Percentiles rank a stretch among this genome's conserved stretches.
Conservation (phyloP, 2,113 vertebrate species). For the Datnioides undecimradiatus region DNA sequence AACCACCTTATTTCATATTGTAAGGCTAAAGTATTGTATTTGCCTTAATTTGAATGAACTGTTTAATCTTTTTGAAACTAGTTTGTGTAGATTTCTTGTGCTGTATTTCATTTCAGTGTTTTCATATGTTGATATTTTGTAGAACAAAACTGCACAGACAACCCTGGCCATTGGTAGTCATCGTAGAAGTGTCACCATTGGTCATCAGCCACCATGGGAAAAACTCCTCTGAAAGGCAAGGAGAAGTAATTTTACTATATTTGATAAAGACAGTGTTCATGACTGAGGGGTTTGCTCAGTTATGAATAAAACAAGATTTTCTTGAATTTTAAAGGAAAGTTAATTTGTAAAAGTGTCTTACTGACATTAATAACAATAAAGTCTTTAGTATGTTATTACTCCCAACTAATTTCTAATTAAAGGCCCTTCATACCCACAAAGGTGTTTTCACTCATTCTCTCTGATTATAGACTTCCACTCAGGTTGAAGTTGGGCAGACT, state of each 20-base stretch:
- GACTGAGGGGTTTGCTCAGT: background rate
- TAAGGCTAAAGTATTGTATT: background rate
- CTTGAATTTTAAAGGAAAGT: background rate
- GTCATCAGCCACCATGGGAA: constrained; percentile 80
- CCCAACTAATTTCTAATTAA: background rate
- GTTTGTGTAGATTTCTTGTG: background rate
- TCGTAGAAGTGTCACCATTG: constrained; percentile 36
- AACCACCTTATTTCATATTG: background rate
- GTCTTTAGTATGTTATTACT: background rate
- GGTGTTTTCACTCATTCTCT: background rate
- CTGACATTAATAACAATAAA: background rate
- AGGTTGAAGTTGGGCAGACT: background rate
- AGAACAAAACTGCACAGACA: constrained; percentile 24
- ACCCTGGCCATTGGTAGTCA: constrained; percentile 27
- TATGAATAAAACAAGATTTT: background rate
- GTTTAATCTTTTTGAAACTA: background rate
- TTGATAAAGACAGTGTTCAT: background rate
- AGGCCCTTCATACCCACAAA: background rate
- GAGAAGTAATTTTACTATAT: background rate
- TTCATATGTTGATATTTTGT: constrained; percentile 7
- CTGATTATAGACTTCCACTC: background rate
- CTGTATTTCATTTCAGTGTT: background rate
- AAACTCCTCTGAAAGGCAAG: constrained; percentile 83
- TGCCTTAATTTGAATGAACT: background rate
- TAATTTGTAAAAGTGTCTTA: background rate